Base-by-base conservation (phyloP, 2,888 invertebrate species). In the Drosophila helvetica region DNA sequence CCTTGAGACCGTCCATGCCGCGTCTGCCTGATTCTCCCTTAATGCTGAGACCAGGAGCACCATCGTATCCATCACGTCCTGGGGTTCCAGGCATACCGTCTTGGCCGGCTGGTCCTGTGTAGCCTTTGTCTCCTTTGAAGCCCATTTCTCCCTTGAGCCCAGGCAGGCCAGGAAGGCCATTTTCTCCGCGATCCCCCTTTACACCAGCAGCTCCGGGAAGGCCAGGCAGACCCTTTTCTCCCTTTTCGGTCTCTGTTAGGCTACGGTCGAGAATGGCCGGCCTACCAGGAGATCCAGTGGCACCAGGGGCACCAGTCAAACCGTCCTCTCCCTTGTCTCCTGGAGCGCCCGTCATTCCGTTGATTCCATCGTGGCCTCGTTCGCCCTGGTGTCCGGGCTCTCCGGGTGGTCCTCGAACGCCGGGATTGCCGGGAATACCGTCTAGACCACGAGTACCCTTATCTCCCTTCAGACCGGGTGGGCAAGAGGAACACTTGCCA, bases 371-470 rank as follows among this genome's bases (percentile, higher is more conserved):
- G 52, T 92, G 88, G 68, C 97, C 97, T 30, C 94, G 92, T 82
- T 94, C 94, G 25, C 97, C 97, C 9, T 93, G 92, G 52, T 93
- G 92, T 8, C 97, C 97, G 50, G 93, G 90, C 78, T 95, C 94
- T 1, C 97, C 97, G 0, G 94, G 92, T 6, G 94, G 94, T n/a
- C 97, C 97, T 59, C 95, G 93, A 3, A 93, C 93, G n/a, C 97
- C 97, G 19, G 93, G 92, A 48, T 92, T 89, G 3, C 97, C 97
- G 18, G 94, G 93, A 17, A 90, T 75, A 2, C 97, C 97, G 79
- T 95, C 94, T 1, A 90, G 80, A 1, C 97, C 97, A 17, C 94
- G 93, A 22, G 96, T 96, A 46, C 97, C 97, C 90, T 96, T 97
- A 1, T 91, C 91, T 27, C 98, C 98, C 77, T 94, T 94, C 1